Conservation (phyloP, 2,888 invertebrate species). For the Leucophora obtusa region DNA sequence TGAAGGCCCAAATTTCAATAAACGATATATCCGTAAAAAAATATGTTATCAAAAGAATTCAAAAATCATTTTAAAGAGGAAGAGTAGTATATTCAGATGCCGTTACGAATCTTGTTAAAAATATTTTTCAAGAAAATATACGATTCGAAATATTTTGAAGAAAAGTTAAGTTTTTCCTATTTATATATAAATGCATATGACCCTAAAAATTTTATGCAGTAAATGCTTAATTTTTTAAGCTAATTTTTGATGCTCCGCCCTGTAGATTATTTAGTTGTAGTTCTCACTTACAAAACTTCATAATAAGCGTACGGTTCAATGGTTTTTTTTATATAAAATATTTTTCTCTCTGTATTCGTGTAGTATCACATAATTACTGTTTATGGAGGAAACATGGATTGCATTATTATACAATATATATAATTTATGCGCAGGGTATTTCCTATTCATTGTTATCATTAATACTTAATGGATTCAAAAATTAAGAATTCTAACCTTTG, state of each 20-base stretch:
- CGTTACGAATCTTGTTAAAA: no score
- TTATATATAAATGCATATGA: no score
- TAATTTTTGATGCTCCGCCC: neutral
- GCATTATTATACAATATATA: slow-evolving; percentile 24
- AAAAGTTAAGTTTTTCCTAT: no score
- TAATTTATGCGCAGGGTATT: slow-evolving; percentile 23
- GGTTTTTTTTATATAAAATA: slow-evolving; percentile 12
- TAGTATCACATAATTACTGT: slow-evolving; percentile 56
- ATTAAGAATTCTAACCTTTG: slow-evolving; percentile 45
- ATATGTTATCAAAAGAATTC: no score
- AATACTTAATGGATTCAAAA: slow-evolving; percentile 47
- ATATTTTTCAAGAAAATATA: no score
- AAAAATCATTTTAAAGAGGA: no score
- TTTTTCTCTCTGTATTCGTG: slow-evolving; percentile 25
- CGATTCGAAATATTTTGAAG: no score
- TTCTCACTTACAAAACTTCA: slow-evolving; percentile 13
- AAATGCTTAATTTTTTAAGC: neutral
- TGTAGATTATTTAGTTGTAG: no score
- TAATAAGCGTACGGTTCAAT: slow-evolving; percentile 32
- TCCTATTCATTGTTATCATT: slow-evolving; percentile 32
- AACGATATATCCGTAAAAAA: no score
- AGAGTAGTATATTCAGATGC: no score
- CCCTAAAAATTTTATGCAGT: no score
- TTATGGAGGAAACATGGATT: slow-evolving; percentile 55
- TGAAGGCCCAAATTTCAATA: no score